phyloP scores from a whole-genome alignment of 2,888 invertebrate species.

The Pyrgus malvae region DNA sequence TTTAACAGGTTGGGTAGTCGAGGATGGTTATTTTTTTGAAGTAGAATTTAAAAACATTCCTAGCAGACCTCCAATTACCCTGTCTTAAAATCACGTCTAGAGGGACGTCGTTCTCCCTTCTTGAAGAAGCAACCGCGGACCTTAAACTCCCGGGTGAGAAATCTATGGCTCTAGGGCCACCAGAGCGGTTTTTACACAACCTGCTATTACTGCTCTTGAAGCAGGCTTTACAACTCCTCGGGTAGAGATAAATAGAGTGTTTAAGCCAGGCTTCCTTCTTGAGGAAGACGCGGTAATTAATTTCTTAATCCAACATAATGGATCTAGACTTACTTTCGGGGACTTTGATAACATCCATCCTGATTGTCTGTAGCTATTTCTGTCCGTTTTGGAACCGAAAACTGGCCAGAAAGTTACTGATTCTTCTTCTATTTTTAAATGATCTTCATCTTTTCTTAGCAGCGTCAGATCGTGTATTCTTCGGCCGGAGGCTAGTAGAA shows the following conservation, averaged over 20 bases:
- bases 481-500: background rate
- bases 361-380: background rate
- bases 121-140: no score
- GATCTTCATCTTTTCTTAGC: background rate
- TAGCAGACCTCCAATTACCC: no score
- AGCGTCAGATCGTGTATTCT: background rate
- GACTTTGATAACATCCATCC: background rate
- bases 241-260: constrained; percentile 28
- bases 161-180: background rate
- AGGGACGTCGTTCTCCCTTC: no score
- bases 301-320: background rate
- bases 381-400: background rate
- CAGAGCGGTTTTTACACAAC: constrained; percentile 12
- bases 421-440: no score
- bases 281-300: constrained; percentile 25
- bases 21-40: no score
- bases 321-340: background rate
- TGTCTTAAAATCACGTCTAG: no score
- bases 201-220: constrained; percentile 20
- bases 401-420: background rate
- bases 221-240: constrained; percentile 17
- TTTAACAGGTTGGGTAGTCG: no score
- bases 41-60: no score
- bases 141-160: no score
- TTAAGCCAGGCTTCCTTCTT: constrained; percentile 31